Conservation (phyloP, 2,888 invertebrate species). For the Thymelicus lineola region DNA sequence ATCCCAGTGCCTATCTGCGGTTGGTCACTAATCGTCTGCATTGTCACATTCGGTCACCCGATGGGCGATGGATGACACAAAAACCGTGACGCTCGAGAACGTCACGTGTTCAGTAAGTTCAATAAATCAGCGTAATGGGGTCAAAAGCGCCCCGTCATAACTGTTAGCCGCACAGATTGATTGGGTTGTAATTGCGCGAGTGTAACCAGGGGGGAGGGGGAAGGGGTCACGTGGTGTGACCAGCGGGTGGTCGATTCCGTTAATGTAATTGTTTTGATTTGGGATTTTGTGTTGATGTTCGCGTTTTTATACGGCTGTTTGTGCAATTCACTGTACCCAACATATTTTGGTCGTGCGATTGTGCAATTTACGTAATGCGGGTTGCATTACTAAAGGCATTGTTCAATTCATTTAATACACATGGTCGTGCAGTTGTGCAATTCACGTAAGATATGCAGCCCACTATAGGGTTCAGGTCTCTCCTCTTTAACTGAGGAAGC, state of each 20-base stretch:
- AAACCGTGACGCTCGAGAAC: neutral
- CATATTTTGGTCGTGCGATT: no score
- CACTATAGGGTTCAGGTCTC: no score
- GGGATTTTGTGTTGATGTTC: neutral
- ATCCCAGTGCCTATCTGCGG: neutral
- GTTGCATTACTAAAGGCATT: no score
- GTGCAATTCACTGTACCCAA: neutral
- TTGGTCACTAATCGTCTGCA: neutral
- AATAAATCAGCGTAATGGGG: slow-evolving; percentile 44
- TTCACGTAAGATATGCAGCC: no score
- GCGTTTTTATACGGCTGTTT: neutral
- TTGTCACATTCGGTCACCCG: no score
- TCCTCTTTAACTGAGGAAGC: no score
- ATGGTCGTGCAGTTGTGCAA: no score
- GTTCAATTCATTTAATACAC: no score
- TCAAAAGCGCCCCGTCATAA: slow-evolving; percentile 54
- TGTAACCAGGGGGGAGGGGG: slow-evolving; percentile 29
- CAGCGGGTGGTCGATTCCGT: slow-evolving; percentile 7
- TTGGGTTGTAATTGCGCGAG: slow-evolving; percentile 50
- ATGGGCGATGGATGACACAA: slow-evolving; percentile 14
- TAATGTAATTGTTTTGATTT: slow-evolving; percentile 6
- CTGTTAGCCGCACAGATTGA: slow-evolving; percentile 54
- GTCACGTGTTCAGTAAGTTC: slow-evolving; percentile 1
- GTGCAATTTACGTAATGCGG: no score
- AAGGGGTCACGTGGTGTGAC: neutral